Evolutionary conservation across 2,797 vertebrate species (phyloP), one percentile per base, ranked within the genome.

Genomic region (Fringilla coelebs): DNA sequence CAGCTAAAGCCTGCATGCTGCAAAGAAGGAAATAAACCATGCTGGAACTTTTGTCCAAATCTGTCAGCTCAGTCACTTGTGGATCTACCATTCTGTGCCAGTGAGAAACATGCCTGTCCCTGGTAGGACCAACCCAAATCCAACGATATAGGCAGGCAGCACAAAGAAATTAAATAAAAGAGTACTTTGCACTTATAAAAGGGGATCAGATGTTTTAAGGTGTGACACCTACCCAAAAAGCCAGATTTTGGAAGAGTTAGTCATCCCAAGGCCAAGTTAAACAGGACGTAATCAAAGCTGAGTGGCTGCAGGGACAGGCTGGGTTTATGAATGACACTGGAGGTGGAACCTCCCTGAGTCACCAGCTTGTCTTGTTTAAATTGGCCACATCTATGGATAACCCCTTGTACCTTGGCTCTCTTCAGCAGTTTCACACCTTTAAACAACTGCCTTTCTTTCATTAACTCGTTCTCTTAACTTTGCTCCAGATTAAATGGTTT

Each of bases 391-490:
- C 36, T 45, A 19, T 34, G 77, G 83, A 78, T 61, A 93, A 73
- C 60, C 85, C 68, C 54, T 89, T 68, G 55, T 83, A 91, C 84
- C 74, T 67, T 96, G 94, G 89, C 87, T 89, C 34, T 90, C 63
- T 73, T 54, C 66, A n/a, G 43, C 57, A 70, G 22, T 92, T 91
- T 95, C 85, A 81, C 90, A 93, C 94, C 57, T 95, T 88, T 66
- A 79, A 92, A 87, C 58, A 93, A 93, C 46, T 67, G 80, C 75
- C n/a, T 90, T 72, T 89, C 76, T 88, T 96, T 92, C 16, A 0
- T 61, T 90, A 67, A 62, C 79, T 92, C 15, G 0, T 80, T 67
- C 77, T 65, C 45, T 82, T 82, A 86, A 71, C 61, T 93, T 90
- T 4, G 5, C 14, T 55, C 48, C 52, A 79, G n/a, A 76, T 90